Conservation (phyloP, 2,113 vertebrate species). For the Gymnogyps californianus region DNA sequence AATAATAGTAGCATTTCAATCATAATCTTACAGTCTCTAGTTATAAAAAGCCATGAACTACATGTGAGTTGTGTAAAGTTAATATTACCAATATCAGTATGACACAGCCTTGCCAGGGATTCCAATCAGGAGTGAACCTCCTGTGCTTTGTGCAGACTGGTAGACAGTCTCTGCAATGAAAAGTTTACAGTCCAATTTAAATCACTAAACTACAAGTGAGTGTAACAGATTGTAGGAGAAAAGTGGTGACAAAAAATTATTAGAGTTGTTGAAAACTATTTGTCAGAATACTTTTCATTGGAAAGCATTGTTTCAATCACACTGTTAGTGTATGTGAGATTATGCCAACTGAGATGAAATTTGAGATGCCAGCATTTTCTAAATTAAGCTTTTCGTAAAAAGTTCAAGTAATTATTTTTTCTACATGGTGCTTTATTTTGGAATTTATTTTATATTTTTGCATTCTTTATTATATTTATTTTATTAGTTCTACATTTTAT, state of each 20-base stretch:
- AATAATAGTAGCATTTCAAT: neutral
- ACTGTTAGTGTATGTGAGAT: neutral
- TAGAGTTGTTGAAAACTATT: neutral
- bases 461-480: neutral
- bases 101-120: neutral
- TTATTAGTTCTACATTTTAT: neutral
- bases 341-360: neutral
- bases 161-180: neutral
- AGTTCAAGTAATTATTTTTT: neutral
- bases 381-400: neutral
- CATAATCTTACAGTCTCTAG: neutral
- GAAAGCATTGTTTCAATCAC: neutral
- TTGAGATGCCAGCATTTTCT: neutral
- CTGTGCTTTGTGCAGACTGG: neutral
- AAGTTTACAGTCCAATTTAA: neutral
- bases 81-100: neutral
- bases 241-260: neutral
- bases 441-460: neutral
- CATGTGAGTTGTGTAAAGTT: neutral
- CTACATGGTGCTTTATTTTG: neutral
- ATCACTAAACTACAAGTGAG: neutral
- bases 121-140: neutral
- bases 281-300: neutral
- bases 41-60: neutral
- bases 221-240: neutral